Percentiles rank a stretch among this genome's conserved stretches.
These are phyloP conservation scores for Agapornis canus DNA, from an alignment of 2,797 vertebrate genomes.

Conservation along the genomic window DNA sequence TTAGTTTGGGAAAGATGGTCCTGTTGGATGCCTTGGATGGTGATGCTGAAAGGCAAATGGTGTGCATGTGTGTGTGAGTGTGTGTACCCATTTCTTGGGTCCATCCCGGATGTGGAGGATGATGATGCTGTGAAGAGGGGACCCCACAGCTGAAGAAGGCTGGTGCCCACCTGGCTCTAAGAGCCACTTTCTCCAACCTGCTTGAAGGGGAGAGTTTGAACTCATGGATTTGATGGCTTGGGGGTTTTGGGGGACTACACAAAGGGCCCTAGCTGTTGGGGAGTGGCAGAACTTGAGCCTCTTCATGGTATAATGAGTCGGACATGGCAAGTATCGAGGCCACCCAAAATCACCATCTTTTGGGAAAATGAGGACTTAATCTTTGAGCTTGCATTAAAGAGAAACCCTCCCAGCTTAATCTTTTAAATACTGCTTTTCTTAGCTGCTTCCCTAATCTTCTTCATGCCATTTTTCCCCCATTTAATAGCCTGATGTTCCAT, in stretches of 20 bases:
- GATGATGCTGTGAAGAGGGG: background rate
- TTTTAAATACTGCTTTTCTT: conserved; percentile 54
- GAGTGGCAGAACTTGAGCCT: background rate
- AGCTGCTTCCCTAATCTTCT: conserved; percentile 59
- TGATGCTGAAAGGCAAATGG: background rate
- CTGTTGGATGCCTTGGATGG: background rate
- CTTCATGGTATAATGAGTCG: background rate
- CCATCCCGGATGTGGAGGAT: background rate
- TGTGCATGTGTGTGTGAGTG: background rate
- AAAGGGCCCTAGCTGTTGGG: background rate
- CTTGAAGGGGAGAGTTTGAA: background rate
- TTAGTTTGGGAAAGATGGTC: background rate
- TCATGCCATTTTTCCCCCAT: conserved; percentile 19
- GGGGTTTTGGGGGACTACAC: background rate
- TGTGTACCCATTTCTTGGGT: background rate
- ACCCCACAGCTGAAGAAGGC: background rate
- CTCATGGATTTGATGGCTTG: background rate
- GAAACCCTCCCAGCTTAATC: conserved; percentile 8
- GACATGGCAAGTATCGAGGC: background rate
- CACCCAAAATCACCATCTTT: background rate
- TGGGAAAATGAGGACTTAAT: background rate
- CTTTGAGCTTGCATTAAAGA: conserved; percentile 26
- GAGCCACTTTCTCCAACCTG: background rate
- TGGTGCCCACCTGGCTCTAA: background rate
- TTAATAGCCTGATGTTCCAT: conserved; percentile 52